Evolutionary conservation across 1,140 invertebrate species (phyloP).

Genomic region (Octopus sinensis): DNA sequence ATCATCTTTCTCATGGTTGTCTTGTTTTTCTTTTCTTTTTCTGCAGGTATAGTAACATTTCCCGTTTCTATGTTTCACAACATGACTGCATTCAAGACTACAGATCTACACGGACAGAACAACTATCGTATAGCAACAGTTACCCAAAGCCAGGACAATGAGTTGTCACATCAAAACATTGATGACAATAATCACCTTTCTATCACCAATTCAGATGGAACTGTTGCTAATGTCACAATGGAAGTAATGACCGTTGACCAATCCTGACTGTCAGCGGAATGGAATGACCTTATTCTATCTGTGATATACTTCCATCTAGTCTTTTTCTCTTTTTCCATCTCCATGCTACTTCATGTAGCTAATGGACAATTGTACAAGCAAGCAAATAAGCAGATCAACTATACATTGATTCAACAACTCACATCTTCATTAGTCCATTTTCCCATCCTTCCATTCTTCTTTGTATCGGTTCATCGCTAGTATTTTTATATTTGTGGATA

Average conservation of each 20-base stretch:
- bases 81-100: slow-evolving; percentile 70
- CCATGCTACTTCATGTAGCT: background rate
- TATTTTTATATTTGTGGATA: too few relatives aligned
- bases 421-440: too few relatives aligned
- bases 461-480: too few relatives aligned
- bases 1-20: background rate
- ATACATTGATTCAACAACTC: too few relatives aligned
- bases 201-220: background rate
- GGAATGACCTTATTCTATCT: background rate
- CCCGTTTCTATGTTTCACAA: slow-evolving; percentile 96
- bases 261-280: background rate
- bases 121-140: background rate
- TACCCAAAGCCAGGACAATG: slow-evolving; percentile 56
- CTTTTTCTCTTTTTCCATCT: background rate
- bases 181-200: background rate
- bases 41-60: slow-evolving; percentile 87
- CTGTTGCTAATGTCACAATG: background rate
- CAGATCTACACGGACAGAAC: background rate
- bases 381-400: too few relatives aligned
- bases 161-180: background rate
- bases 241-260: slow-evolving; percentile 1
- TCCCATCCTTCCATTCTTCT: too few relatives aligned
- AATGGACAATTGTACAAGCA: too few relatives aligned
- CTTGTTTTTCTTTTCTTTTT: slow-evolving; percentile 27
- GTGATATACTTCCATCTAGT: background rate